These are phyloP conservation scores for Ramphastos sulfuratus DNA, from an alignment of 2,113 vertebrate genomes.

Conservation along the genomic window DNA sequence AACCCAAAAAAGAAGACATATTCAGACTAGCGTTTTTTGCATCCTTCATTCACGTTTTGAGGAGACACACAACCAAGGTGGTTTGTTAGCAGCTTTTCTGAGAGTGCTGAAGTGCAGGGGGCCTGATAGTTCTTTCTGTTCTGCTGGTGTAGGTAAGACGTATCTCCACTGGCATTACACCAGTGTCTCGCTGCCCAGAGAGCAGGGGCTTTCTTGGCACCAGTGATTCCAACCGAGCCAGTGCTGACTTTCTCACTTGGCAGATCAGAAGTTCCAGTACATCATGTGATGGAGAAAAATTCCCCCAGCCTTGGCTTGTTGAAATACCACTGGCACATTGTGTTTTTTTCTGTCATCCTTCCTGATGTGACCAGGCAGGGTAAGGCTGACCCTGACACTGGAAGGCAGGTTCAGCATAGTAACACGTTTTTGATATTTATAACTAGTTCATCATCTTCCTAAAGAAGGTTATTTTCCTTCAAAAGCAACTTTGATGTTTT, in stretches of 20 bases:
- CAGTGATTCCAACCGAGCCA: not conserved
- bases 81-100: not conserved
- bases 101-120: not conserved
- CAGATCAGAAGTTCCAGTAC: not conserved
- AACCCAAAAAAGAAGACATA: not conserved
- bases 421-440: not conserved
- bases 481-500: not conserved
- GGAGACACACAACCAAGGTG: not conserved
- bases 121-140: not conserved
- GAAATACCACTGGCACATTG: not conserved
- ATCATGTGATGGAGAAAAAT: not conserved
- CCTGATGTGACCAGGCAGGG: not conserved
- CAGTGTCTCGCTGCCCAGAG: not conserved
- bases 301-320: not conserved
- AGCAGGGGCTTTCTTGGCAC: not conserved
- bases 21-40: not conserved
- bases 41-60: not conserved
- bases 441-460: not conserved
- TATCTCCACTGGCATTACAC: not conserved
- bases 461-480: not conserved
- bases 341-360: not conserved
- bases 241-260: not conserved
- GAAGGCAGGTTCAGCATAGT: not conserved
- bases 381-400: not conserved
- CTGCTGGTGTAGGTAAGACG: not conserved